phyloP scores from a whole-genome alignment of 2,888 invertebrate species.

The Aelia acuminata region DNA sequence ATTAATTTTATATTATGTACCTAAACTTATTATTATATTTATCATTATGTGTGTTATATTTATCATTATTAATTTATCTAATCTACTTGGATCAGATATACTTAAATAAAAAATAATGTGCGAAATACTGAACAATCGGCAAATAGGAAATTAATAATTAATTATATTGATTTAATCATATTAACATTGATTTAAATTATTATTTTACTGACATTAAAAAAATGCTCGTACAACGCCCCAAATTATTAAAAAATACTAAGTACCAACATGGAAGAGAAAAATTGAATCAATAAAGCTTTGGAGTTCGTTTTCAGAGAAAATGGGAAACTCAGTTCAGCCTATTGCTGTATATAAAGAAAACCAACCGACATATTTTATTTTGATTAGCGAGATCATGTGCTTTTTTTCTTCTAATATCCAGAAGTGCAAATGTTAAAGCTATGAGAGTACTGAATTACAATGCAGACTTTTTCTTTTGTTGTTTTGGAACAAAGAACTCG shows the following conservation, averaged over 20 bases:
- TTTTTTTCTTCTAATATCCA: neutral
- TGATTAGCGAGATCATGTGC: neutral
- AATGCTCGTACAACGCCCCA: neutral
- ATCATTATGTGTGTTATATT: too few relatives aligned
- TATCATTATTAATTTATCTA: too few relatives aligned
- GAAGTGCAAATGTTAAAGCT: constrained; percentile 8
- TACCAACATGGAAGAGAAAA: neutral
- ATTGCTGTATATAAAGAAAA: neutral
- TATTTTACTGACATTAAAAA: too few relatives aligned
- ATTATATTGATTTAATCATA: too few relatives aligned
- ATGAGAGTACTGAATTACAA: neutral
- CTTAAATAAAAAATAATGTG: too few relatives aligned
- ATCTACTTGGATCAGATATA: too few relatives aligned
- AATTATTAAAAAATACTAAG: neutral
- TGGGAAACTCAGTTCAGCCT: neutral
- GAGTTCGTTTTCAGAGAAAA: neutral
- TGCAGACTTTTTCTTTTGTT: neutral
- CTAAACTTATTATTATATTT: too few relatives aligned
- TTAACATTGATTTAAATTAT: too few relatives aligned
- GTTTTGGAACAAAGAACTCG: neutral
- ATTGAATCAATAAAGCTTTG: neutral
- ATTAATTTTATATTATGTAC: too few relatives aligned
- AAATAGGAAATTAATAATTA: too few relatives aligned
- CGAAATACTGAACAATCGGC: too few relatives aligned
- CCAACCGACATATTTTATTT: neutral